A percentile compares a stretch with the other conserved stretches of the same genome.
Evolutionary conservation across 2,113 vertebrate species (phyloP).

Genomic region (Calidris pugnax): DNA sequence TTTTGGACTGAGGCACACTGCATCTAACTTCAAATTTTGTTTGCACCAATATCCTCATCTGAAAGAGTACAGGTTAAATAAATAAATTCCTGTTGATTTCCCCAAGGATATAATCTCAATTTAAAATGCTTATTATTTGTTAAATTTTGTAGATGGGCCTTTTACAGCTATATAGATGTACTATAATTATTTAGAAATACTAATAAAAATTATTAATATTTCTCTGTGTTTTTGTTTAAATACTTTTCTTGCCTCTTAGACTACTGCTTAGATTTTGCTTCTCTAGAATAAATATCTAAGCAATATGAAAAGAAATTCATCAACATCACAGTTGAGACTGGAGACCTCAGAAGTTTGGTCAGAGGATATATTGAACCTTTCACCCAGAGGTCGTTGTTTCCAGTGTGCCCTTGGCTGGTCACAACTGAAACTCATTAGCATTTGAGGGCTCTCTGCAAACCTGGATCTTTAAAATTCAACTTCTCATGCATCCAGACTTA

Average conservation of each 20-base stretch:
- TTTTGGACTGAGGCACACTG: not conserved
- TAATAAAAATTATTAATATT: slow-evolving; percentile 58
- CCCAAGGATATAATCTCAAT: slow-evolving; percentile 8
- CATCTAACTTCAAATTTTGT: not conserved
- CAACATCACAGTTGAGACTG: not conserved
- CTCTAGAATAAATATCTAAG: slow-evolving; percentile 48
- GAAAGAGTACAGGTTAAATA: not conserved
- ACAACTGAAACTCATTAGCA: slow-evolving; percentile 21
- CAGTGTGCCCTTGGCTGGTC: not conserved
- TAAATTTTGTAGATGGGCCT: slow-evolving; percentile 3
- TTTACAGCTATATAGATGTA: slow-evolving; percentile 16
- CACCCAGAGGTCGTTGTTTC: slow-evolving; percentile 22
- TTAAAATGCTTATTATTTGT: slow-evolving; percentile 30
- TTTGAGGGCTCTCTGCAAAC: not conserved
- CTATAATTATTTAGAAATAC: slow-evolving; percentile 48
- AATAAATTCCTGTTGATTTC: not conserved
- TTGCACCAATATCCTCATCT: not conserved
- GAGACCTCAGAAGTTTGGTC: slow-evolving; percentile 29
- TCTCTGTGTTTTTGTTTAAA: not conserved
- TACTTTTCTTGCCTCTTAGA: not conserved
- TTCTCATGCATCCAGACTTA: not conserved
- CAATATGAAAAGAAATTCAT: slow-evolving; percentile 41
- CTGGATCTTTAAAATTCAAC: not conserved
- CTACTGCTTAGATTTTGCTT: slow-evolving; percentile 1
- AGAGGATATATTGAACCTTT: slow-evolving; percentile 28